Evolutionary conservation across 2,888 invertebrate genomes (phyloP), one percentile per base, ranked within the genome.

Genomic region (Listrodromus nycthemerus): DNA sequence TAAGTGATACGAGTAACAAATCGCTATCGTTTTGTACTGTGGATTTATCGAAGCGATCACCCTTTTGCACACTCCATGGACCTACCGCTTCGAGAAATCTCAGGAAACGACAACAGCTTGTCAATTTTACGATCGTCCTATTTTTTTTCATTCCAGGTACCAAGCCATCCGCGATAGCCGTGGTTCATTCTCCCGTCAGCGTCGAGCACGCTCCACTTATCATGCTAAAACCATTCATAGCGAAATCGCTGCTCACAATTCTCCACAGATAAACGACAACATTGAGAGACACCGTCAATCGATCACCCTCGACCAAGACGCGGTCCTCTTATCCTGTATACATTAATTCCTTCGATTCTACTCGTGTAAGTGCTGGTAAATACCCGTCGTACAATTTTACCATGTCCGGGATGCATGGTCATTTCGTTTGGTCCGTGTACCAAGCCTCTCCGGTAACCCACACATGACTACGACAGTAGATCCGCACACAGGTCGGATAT

Each of bases 361-460:
- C 70, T 52, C 75, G 84, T 84, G 81, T 79, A 84, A 81, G 78
- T 52, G 76, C 70, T 75, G 71, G 81, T 81, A 81, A 84, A 84
- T 84, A 71, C 55, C 50, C 65, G 67, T 78, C 52, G 50, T 73
- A 80, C 77, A 16, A 80, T 82, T 63, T 41, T 65, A 75, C 71
- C 50, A 73, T 78, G 71, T 78, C 74, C 65, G 66, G 75, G 71
- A 84, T 79, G 79, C 71, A 76, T 55, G 81, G 78, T 84, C 84
- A 79, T 81, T 82, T 75, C 66, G 71, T 79, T 82, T 71, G 66
- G 80, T 76, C 33, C 52, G 78, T 78, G 48, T 74, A 55, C 52
- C 76, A 45, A 67, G 76, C 45, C 10, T 37, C 33, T 10, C 2
- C 37, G n/a, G 37, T 19, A 37, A 58, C 58, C 24, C 55, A 58